These are phyloP conservation scores for Ectropis crepuscularia DNA, from an alignment of 2,888 invertebrate species.

Conservation along the genomic window DNA sequence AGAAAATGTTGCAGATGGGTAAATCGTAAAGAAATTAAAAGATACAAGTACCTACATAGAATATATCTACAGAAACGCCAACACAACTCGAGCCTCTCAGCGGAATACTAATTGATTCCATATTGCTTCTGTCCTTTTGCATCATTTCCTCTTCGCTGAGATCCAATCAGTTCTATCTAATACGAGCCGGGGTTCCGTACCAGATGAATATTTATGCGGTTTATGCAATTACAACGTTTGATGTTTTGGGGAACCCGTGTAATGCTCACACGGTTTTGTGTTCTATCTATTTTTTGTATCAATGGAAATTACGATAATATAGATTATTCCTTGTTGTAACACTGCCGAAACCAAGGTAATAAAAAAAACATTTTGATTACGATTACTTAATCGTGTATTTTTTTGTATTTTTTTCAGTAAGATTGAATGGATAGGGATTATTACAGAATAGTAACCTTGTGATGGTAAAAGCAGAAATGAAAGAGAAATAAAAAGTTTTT, in stretches of 20 bases:
- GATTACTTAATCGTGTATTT: too few relatives aligned
- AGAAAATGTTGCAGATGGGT: too few relatives aligned
- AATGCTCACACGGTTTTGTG: constrained; percentile 9
- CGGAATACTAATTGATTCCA: constrained; percentile 54
- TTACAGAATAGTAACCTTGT: too few relatives aligned
- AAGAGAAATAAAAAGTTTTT: too few relatives aligned
- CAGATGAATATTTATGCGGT: constrained; percentile 29
- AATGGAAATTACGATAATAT: too few relatives aligned
- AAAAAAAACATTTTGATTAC: too few relatives aligned
- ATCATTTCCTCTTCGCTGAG: constrained; percentile 63
- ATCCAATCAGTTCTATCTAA: constrained; percentile 64
- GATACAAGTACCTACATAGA: neutral
- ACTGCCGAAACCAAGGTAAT: too few relatives aligned
- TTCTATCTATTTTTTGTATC: too few relatives aligned
- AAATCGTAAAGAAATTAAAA: neutral
- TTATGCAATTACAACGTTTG: constrained; percentile 27
- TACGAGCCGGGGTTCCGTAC: constrained; percentile 26
- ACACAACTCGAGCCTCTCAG: constrained; percentile 22
- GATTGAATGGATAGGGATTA: too few relatives aligned
- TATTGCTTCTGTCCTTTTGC: constrained; percentile 61
- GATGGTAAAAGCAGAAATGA: too few relatives aligned
- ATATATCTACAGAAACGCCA: neutral
- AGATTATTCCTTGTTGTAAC: too few relatives aligned
- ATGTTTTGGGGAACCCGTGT: constrained; percentile 28
- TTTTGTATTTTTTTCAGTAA: too few relatives aligned